Conservation (phyloP, 2,888 invertebrate species). For the Encarsia formosa region DNA sequence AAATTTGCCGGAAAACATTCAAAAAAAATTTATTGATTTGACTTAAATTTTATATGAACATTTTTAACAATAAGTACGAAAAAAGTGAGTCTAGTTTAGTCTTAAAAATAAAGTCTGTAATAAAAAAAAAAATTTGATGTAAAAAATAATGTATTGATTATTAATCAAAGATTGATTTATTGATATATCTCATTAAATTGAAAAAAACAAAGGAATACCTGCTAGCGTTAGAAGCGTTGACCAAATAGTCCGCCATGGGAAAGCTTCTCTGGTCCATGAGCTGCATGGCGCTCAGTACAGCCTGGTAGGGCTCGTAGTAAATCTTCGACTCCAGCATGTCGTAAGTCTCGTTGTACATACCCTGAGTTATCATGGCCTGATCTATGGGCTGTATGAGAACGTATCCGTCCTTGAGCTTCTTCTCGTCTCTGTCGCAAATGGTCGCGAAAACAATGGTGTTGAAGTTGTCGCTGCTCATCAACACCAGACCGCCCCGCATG, state of each 20-base stretch:
- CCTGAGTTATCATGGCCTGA: not conserved
- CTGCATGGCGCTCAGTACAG: constrained; percentile 1
- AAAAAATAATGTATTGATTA: too few relatives aligned
- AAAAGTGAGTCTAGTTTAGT: too few relatives aligned
- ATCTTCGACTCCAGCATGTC: constrained; percentile 8
- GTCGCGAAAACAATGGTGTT: not conserved
- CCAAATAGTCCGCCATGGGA: constrained; percentile 4
- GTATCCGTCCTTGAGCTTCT: not conserved
- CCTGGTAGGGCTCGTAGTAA: constrained; percentile 5
- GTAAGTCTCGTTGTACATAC: not conserved
- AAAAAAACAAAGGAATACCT: too few relatives aligned
- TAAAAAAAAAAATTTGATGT: too few relatives aligned
- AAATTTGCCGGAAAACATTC: too few relatives aligned
- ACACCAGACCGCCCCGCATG: not conserved
- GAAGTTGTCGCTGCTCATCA: constrained; percentile 3
- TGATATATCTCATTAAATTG: too few relatives aligned
- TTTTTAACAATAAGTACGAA: too few relatives aligned
- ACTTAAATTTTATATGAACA: too few relatives aligned
- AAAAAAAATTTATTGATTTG: too few relatives aligned
- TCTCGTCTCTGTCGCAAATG: not conserved
- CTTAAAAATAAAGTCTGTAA: too few relatives aligned
- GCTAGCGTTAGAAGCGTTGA: not conserved
- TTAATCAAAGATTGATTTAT: not conserved
- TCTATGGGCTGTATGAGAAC: not conserved
- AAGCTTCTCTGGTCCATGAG: not conserved